Base-by-base conservation (phyloP, 2,888 invertebrate genomes). In the Dromius quadrimaculatus region DNA sequence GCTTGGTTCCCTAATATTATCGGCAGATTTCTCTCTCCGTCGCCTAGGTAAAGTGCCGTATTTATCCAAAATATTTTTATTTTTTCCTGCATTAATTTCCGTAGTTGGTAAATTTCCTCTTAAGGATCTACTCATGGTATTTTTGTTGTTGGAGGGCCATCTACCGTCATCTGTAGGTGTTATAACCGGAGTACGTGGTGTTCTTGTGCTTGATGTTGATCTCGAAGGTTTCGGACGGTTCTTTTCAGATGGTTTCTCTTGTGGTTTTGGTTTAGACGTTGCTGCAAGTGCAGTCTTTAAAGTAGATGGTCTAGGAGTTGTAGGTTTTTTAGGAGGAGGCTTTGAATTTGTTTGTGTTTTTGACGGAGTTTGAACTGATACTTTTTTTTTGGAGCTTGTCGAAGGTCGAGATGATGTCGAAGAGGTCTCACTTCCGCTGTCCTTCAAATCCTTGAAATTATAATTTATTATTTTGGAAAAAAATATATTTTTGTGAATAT, bases 31-130 rank as follows among this genome's bases (percentile, higher is more conserved):
- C 63, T 90, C 90, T 74, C 90, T 88, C 72, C 89, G 85, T 66
- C 92, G 85, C 36, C 94, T 86, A 0, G 94, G 93, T 41, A 94
- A 80, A 0, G 94, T 94, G 5, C 90, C 93, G 76, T 91, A 93
- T 75, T 91, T 90, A 77, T 92, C 92, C 8, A 90, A 84, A 0
- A 89, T 85, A 45, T 80, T 81, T 13, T 86, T 81, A 66, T 85
- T 82, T 74, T 79, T 81, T 13, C 78, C 73, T 54, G 77, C 75
- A 38, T 79, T 74, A 23, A 80, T 76, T 57, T 83, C 81, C 6
- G 81, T 80, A 1, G 81, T 79, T 1, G 79, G 80, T 2, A 80
- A 80, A 70, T 83, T 73, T 72, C 84, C 78, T 62, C 86, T 75
- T 62, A 79, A 72, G 1, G 81, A 79, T 59, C 80, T 75, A 0